phyloP scores from a whole-genome alignment of 1,140 invertebrate genomes.

The Tetramorium alpestre region DNA sequence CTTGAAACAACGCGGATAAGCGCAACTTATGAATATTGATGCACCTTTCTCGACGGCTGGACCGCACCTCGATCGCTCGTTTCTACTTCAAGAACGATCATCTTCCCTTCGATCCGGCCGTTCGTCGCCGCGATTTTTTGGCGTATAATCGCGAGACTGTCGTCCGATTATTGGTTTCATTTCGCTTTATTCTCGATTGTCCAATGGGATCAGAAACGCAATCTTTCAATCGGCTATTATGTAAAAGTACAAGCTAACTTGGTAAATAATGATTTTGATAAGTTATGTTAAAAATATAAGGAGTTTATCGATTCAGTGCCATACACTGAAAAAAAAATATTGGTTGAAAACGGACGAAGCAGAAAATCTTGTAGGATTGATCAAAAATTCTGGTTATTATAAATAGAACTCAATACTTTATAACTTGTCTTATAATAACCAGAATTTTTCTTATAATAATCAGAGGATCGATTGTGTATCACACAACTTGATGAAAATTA shows the following conservation, averaged over 20 bases:
- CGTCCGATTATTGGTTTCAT: not conserved
- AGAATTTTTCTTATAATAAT: too few relatives aligned
- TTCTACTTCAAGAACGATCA: constrained; percentile 31
- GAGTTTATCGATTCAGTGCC: not conserved
- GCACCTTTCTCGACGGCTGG: constrained; percentile 78
- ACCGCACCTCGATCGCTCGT: constrained; percentile 67
- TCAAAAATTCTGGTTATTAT: too few relatives aligned
- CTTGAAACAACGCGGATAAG: constrained; percentile 81
- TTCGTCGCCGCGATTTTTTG: not conserved
- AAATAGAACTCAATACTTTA: too few relatives aligned
- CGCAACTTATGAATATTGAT: constrained; percentile 85
- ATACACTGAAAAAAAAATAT: not conserved
- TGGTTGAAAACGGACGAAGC: too few relatives aligned
- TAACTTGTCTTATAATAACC: too few relatives aligned
- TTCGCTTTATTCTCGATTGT: not conserved
- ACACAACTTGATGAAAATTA: too few relatives aligned
- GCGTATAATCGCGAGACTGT: not conserved
- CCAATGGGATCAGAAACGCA: not conserved
- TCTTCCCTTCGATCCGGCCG: not conserved
- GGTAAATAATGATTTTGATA: not conserved
- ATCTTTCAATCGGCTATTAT: not conserved
- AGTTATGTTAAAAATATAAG: not conserved
- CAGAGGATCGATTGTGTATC: too few relatives aligned
- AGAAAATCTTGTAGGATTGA: too few relatives aligned
- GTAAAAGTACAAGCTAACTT: not conserved